Evolutionary conservation across 2,888 invertebrate species (phyloP), one percentile per base, ranked within the genome.

Genomic region (Lasioglossum malachurum): DNA sequence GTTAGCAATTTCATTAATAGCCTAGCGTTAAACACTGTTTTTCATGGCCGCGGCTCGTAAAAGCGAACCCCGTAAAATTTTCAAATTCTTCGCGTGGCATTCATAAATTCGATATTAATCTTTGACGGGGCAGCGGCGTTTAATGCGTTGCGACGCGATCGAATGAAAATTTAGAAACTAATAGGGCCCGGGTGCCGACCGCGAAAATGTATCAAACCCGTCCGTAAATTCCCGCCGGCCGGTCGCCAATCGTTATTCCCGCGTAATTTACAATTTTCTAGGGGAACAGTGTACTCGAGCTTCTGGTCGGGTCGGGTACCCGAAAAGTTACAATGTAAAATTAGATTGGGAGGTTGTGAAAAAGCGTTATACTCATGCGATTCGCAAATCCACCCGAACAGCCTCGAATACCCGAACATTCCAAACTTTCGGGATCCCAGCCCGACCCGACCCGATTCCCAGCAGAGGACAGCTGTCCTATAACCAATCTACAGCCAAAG

Each of bases 221-320:
- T 46, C 78, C 89, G 81, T 84, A 83, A 89, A 89, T 87, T 82
- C 72, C 53, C 75, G 31, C 16, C 49, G 35, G 23, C 35, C 46
- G 71, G 44, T 78, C 78, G 64, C 67, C 82, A 87, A 77, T 82
- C 79, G 88, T 64, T 82, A 88, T 88, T 16, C 73, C 82, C 38
- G 41, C 41, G 67, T 79, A 71, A 86, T 89, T 86, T 86, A 84
- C 89, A 86, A 69, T 69, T 38, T 69, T 69, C 35, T 4, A 1
- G 12, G 57, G 75, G 8, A 23, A 8, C 53, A 8, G 7, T n/a
- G 7, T 7, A 23, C 23, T 19, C 23, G 53, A 8, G 8, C 2
- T 23, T 19, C 53, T 7, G 19, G 49, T 19, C 53, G 49, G 16
- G 49, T 7, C 4, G 44, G 2, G 44, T 19, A 23, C 7, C 23